phyloP scores from a whole-genome alignment of 2,888 invertebrate species.

The Tetranychus piercei region DNA sequence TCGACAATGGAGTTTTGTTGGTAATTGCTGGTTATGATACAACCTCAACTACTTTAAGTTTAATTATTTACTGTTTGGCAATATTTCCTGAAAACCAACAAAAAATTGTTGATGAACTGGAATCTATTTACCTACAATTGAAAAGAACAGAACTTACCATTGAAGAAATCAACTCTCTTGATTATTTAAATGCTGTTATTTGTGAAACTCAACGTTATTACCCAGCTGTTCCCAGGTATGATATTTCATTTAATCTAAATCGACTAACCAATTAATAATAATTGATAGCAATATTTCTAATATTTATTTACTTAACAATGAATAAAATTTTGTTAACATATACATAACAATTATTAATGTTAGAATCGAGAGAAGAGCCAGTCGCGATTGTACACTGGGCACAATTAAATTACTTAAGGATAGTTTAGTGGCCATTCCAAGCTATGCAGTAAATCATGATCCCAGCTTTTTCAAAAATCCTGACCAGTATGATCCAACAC shows the following conservation, averaged over 20 bases:
- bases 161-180: constrained; percentile 8
- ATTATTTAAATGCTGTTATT: constrained; percentile 14
- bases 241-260: background rate
- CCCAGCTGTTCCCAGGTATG: constrained; percentile 14
- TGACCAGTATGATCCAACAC: constrained; percentile 9
- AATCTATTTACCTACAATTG: background rate
- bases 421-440: constrained; percentile 14
- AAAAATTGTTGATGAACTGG: constrained; percentile 7
- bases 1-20: constrained; percentile 9
- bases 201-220: constrained; percentile 10
- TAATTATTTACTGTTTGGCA: constrained; percentile 12
- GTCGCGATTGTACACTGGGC: constrained; percentile 6
- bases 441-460: constrained; percentile 13
- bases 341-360: background rate
- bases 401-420: constrained; percentile 13
- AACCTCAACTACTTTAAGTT: constrained; percentile 15
- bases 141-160: background rate
- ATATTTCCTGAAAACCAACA: constrained; percentile 13
- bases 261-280: background rate
- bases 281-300: background rate
- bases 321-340: background rate
- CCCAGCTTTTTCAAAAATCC: constrained; percentile 11
- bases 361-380: background rate
- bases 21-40: constrained; percentile 18
- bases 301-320: background rate